phyloP scores from a whole-genome alignment of 2,888 invertebrate genomes.

The Diachrysia chrysitis region DNA sequence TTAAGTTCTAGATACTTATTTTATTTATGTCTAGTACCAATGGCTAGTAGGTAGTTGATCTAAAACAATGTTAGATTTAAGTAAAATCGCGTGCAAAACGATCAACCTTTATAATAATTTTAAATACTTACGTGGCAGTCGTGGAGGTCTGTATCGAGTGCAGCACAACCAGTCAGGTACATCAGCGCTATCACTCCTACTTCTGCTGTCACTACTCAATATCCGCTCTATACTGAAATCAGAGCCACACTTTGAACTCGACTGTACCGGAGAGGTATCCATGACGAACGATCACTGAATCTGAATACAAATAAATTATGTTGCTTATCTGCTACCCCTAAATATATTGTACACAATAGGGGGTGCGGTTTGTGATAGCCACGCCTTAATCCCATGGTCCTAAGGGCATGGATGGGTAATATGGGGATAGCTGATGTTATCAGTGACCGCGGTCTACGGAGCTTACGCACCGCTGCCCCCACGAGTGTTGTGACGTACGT shows the following conservation, averaged over 20 bases:
- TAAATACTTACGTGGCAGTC: conserved; percentile 90
- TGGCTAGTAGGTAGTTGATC: no score
- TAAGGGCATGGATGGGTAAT: conserved; percentile 33
- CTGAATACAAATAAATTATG: conserved; percentile 40
- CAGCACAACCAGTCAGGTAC: conserved; percentile 91
- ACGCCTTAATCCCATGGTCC: conserved; percentile 65
- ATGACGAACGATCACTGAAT: conserved; percentile 62
- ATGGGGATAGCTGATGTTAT: conserved; percentile 70
- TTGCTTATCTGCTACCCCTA: conserved; percentile 57
- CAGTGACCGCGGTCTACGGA: conserved; percentile 73
- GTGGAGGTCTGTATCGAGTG: conserved; percentile 93
- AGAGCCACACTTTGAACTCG: conserved; percentile 77
- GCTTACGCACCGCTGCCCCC: conserved; percentile 74
- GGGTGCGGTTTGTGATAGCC: conserved; percentile 58
- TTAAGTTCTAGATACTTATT: no score
- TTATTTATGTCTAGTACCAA: no score
- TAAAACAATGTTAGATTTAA: neutral
- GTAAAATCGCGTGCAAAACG: neutral
- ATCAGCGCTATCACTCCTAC: conserved; percentile 56
- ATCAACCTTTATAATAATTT: no score
- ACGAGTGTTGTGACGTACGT: conserved; percentile 87
- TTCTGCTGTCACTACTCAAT: conserved; percentile 82
- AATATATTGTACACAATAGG: conserved; percentile 59
- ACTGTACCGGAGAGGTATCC: conserved; percentile 75
- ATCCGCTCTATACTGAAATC: conserved; percentile 91